phyloP scores from a whole-genome alignment of 2,113 vertebrate genomes.

The Bos javanicus region DNA sequence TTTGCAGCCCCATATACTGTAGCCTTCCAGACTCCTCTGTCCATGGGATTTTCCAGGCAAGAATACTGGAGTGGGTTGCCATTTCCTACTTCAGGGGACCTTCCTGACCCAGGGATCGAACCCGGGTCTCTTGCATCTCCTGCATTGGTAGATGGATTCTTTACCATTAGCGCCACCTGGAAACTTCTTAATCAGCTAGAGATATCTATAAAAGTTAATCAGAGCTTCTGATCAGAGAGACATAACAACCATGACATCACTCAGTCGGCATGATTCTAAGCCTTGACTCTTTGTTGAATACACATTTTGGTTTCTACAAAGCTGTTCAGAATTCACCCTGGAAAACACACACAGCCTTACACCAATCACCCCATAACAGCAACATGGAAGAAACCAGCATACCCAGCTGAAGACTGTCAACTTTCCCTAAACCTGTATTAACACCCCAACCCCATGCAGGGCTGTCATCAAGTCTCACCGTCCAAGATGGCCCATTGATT shows the following conservation, averaged over 20 bases:
- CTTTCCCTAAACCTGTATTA: neutral
- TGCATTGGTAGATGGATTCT: neutral
- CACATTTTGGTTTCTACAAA: neutral
- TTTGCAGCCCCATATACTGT: neutral
- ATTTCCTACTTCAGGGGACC: neutral
- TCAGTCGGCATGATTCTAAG: neutral
- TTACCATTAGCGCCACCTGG: neutral
- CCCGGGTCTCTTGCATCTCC: neutral
- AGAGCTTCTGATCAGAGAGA: conserved; percentile 1
- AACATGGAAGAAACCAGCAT: neutral
- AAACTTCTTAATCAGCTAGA: neutral
- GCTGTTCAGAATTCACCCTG: conserved; percentile 1
- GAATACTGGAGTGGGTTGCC: neutral
- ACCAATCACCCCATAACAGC: neutral
- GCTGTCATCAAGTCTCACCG: conserved; percentile 83
- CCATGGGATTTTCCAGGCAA: neutral
- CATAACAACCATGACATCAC: neutral
- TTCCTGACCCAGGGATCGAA: neutral
- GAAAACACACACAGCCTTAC: neutral
- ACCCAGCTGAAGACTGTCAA: neutral
- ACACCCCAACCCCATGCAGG: neutral
- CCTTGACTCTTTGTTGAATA: neutral
- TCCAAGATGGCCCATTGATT: conserved; percentile 98
- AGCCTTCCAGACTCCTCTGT: neutral
- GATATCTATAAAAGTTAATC: neutral